Evolutionary conservation across 2,888 invertebrate species (phyloP).

Genomic region (Diadromus collaris): DNA sequence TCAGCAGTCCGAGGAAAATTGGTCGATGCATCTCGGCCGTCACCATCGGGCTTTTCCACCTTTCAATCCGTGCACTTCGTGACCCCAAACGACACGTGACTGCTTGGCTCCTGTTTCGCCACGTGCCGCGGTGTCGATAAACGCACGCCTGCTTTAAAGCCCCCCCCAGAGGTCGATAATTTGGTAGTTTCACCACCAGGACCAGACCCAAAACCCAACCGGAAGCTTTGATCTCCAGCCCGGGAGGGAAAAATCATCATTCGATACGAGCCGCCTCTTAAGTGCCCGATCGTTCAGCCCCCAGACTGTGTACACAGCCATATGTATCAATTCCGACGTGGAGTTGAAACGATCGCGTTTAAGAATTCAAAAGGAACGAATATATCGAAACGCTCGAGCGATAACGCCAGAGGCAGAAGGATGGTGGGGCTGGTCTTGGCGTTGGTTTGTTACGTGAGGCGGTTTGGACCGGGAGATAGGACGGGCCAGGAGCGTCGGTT

Average conservation of each 20-base stretch:
- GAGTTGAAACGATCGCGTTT: conserved; percentile 22
- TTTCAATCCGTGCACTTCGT: conserved; percentile 24
- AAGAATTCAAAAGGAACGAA: conserved; percentile 43
- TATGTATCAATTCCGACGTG: conserved; percentile 32
- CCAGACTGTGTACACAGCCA: not conserved
- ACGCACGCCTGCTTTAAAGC: not conserved
- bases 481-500: conserved; percentile 3
- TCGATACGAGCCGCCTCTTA: not conserved
- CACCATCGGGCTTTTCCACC: not conserved
- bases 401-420: conserved; percentile 26
- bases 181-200: not conserved
- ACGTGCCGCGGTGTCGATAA: not conserved
- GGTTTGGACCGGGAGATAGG: conserved; percentile 27
- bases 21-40: conserved; percentile 6
- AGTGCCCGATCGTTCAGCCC: not conserved
- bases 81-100: not conserved
- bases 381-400: conserved; percentile 35
- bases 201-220: not conserved
- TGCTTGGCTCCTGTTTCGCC: not conserved
- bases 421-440: not conserved
- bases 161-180: not conserved
- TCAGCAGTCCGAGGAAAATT: not conserved
- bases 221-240: not conserved
- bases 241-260: conserved; percentile 11
- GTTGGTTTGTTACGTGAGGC: conserved; percentile 17